phyloP scores from a whole-genome alignment of 2,888 invertebrate genomes.

The Ceramica pisi region DNA sequence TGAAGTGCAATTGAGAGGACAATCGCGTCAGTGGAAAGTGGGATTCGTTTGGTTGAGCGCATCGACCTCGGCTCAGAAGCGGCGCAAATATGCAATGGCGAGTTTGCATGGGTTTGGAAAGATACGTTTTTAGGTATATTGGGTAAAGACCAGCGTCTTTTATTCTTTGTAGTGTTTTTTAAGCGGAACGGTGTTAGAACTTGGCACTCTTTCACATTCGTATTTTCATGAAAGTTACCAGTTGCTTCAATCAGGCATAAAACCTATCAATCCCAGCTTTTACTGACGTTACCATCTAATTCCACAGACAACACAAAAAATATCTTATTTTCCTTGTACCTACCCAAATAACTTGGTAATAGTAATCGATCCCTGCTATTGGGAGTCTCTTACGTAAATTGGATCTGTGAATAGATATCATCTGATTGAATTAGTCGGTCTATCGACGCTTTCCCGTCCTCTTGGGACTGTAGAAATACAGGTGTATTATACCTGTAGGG shows the following conservation, averaged over 20 bases:
- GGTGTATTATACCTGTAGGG: conserved; percentile 7
- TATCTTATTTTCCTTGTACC: conserved; percentile 27
- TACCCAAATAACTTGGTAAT: conserved; percentile 58
- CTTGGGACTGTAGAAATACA: conserved; percentile 51
- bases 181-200: too few species aligned
- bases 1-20: conserved; percentile 62
- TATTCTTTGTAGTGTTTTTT: too few species aligned
- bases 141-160: too few species aligned
- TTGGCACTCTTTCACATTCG: too few species aligned
- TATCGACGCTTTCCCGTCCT: conserved; percentile 75
- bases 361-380: conserved; percentile 71
- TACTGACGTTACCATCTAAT: conserved; percentile 4
- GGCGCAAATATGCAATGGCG: conserved; percentile 44
- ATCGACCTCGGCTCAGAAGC: conserved; percentile 37
- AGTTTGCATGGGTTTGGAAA: conserved; percentile 1
- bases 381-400: conserved; percentile 85
- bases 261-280: conserved; percentile 17
- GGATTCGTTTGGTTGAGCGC: conserved; percentile 59
- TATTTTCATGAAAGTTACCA: background rate
- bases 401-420: conserved; percentile 86
- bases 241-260: background rate
- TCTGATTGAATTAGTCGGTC: conserved; percentile 86
- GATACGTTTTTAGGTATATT: background rate
- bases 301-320: conserved; percentile 22
- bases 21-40: conserved; percentile 59